Evolutionary conservation across 2,888 invertebrate genomes (phyloP), one percentile per base, ranked within the genome.

Genomic region (Catocala fraxini): DNA sequence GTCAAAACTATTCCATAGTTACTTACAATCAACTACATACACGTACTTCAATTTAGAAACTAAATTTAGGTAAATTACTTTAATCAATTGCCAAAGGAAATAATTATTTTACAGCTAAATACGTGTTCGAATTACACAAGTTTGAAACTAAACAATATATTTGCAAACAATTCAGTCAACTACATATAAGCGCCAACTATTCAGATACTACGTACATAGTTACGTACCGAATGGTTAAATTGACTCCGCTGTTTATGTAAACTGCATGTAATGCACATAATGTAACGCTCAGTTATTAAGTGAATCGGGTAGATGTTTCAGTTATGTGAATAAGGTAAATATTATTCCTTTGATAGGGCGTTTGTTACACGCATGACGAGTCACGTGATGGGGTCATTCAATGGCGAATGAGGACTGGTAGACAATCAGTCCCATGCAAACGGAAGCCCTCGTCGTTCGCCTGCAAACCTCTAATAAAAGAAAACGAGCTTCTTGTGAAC

Each of bases 401-500:
- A 74, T 70, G 72, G 78, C 72, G 69, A 81, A 79, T 73, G 73
- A 75, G 72, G 68, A 63, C 68, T 56, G 71, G 64, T 69, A 80
- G 80, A 85, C 83, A 85, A 82, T 82, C 79, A 73, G 81, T 75
- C 82, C 73, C 82, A 82, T 80, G 84, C 77, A 79, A 79, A 81
- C 85, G 86, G 86, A 84, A 84, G 82, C 71, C 73, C 77, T 71
- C 69, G 68, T 71, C 69, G 68, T 77, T 82, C 73, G 71, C 66
- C 64, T 67, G 64, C 65, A 62, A 72, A 66, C 63, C 68, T 66
- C 74, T 78, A 80, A 81, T 85, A 86, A 86, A 77, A 83, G 83
- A 81, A 83, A 85, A 86, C 83, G 81, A 83, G 77, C 75, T 73
- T 65, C 80, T 70, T 83, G 87, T 82, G 83, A 84, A 81, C 83